phyloP scores from a whole-genome alignment of 2,113 vertebrate genomes.

The Microcebus griseorufus region DNA sequence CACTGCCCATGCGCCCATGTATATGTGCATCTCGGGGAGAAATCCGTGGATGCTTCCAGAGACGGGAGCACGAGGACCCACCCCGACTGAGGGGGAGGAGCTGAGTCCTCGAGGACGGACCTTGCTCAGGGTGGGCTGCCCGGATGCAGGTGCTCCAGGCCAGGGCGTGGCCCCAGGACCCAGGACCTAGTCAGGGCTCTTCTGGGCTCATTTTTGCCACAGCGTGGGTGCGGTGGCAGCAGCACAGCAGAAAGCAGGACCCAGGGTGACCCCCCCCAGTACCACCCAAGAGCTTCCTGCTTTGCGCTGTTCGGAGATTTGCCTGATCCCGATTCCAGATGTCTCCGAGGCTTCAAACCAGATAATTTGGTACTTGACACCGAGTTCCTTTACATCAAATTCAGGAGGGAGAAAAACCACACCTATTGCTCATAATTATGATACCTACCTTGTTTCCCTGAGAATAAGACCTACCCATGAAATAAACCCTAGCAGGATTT shows the following conservation, averaged over 20 bases:
- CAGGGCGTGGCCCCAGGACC: not conserved
- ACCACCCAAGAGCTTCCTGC: rapidly evolving
- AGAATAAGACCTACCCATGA: too few relatives aligned
- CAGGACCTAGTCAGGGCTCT: not conserved
- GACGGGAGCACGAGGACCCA: not conserved
- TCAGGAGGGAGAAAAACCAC: too few relatives aligned
- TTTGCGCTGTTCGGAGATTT: not conserved
- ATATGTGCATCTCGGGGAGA: not conserved
- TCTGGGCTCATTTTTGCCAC: not conserved
- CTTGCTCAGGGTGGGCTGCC: not conserved
- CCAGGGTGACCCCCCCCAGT: not conserved
- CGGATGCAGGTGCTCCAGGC: not conserved
- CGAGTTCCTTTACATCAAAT: too few relatives aligned
- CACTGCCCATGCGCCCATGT: not conserved
- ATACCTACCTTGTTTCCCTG: too few relatives aligned
- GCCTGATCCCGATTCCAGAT: not conserved
- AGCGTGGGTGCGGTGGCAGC: rapidly evolving
- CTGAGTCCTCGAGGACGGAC: not conserved
- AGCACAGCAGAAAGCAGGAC: not conserved
- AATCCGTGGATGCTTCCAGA: not conserved
- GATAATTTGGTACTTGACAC: not conserved
- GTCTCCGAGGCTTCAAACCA: not conserved
- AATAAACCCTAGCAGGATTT: too few relatives aligned
- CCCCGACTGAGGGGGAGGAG: not conserved
- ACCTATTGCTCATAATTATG: not conserved